A percentile compares a stretch with the other conserved stretches of the same genome.
phyloP scores from a whole-genome alignment of 1,140 invertebrate species.

The Habropoda laboriosa region DNA sequence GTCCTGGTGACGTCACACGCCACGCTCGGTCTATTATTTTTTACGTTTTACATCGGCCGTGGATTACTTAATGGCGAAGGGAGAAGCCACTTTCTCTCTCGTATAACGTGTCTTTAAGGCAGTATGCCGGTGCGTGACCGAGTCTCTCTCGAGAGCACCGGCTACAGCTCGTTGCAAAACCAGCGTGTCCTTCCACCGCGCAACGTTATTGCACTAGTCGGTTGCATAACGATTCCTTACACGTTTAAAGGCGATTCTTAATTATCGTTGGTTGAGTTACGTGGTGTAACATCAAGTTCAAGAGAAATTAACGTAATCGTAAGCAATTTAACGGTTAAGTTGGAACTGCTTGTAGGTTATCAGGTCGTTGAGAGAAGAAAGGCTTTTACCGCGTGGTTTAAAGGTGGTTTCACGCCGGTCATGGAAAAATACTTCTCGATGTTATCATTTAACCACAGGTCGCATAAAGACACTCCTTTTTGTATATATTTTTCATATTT shows the following conservation, averaged over 20 bases:
- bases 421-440: too few relatives aligned
- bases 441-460: too few relatives aligned
- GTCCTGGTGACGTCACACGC: slow-evolving; percentile 21
- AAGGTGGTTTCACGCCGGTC: too few relatives aligned
- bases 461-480: too few relatives aligned
- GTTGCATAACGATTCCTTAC: neutral
- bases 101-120: slow-evolving; percentile 58
- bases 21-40: slow-evolving; percentile 30
- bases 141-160: neutral
- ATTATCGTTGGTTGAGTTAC: neutral
- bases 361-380: neutral
- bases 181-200: neutral
- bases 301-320: neutral
- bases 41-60: slow-evolving; percentile 31
- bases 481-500: too few relatives aligned
- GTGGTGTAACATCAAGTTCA: neutral
- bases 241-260: neutral
- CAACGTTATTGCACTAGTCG: neutral
- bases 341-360: neutral
- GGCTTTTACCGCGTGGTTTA: too few relatives aligned
- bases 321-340: neutral
- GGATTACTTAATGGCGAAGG: slow-evolving; percentile 63
- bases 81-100: slow-evolving; percentile 64
- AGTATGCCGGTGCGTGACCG: slow-evolving; percentile 51
- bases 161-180: slow-evolving; percentile 49